Conservation (phyloP, 2,113 vertebrate species). For the Onychostoma macrolepis region DNA sequence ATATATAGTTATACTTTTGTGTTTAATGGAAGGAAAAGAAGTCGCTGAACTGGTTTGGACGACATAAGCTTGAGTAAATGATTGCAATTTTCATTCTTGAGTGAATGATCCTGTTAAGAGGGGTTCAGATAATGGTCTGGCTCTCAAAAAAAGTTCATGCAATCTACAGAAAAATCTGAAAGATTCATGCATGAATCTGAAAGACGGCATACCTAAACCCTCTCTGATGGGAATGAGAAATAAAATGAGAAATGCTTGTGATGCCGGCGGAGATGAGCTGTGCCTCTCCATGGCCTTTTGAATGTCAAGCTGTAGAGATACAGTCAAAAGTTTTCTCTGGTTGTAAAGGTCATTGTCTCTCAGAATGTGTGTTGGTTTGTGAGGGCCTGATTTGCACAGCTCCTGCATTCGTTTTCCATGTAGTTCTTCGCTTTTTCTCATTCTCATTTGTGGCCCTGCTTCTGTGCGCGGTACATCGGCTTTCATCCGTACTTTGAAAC, state of each 20-base stretch:
- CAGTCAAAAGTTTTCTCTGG: not conserved
- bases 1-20: not conserved
- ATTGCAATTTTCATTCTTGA: not conserved
- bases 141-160: not conserved
- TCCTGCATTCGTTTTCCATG: not conserved
- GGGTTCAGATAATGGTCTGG: not conserved
- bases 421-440: not conserved
- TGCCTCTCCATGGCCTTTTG: not conserved
- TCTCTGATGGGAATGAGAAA: not conserved
- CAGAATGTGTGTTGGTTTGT: not conserved
- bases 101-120: not conserved
- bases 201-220: not conserved
- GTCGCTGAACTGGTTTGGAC: not conserved
- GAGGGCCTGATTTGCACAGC: not conserved
- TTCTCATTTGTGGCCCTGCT: not conserved
- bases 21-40: not conserved
- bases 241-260: not conserved
- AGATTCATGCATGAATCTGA: not conserved
- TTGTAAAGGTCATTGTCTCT: not conserved
- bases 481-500: not conserved
- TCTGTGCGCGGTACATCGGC: not conserved
- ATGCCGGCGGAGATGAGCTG: not conserved
- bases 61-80: not conserved
- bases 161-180: not conserved
- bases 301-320: not conserved